phyloP scores from a whole-genome alignment of 1,140 invertebrate species.

The Leptinotarsa defecta region DNA sequence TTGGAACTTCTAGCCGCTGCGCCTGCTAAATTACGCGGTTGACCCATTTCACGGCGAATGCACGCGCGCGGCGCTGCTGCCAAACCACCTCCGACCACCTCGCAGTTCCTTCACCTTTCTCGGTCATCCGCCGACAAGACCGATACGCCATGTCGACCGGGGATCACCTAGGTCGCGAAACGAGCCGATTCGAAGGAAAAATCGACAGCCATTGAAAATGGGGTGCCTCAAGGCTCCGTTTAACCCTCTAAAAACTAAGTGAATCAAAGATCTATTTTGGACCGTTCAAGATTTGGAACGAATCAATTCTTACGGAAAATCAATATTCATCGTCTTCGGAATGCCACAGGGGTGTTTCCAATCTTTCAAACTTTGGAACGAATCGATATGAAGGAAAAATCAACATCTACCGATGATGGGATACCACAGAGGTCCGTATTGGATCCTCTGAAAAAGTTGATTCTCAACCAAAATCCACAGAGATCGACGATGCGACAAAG shows the following conservation, averaged over 20 bases:
- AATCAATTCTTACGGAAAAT: too few species aligned
- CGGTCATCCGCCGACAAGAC: neutral
- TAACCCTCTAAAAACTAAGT: neutral
- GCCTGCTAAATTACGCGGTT: conserved; percentile 9
- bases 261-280: too few species aligned
- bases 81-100: neutral
- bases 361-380: too few species aligned
- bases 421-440: neutral
- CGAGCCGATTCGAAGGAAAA: neutral
- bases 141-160: neutral
- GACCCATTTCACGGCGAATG: conserved; percentile 15
- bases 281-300: too few species aligned
- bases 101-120: neutral
- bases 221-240: neutral
- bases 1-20: conserved; percentile 6
- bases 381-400: neutral
- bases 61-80: conserved; percentile 1
- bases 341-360: too few species aligned
- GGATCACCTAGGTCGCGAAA: neutral
- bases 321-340: too few species aligned
- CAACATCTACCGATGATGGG: neutral
- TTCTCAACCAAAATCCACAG: neutral
- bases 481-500: too few species aligned
- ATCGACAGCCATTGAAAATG: neutral
- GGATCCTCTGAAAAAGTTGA: neutral